These are phyloP conservation scores for Battus philenor DNA, from an alignment of 1,140 invertebrate species.

Conservation along the genomic window DNA sequence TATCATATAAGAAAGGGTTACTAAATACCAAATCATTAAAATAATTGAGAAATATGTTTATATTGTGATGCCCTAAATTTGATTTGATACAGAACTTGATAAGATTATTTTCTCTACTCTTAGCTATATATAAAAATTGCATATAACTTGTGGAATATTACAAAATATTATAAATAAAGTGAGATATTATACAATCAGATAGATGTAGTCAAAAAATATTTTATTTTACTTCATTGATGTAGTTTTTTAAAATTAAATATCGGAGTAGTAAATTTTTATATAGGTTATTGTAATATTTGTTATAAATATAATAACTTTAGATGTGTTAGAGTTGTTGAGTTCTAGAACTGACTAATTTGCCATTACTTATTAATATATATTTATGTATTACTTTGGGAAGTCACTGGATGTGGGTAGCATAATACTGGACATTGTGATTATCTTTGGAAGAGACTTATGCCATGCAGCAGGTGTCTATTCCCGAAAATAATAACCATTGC, in stretches of 20 bases:
- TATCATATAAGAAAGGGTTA: no score
- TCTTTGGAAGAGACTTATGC: no score
- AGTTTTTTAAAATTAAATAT: background rate
- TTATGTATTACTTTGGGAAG: background rate
- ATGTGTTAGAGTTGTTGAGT: background rate
- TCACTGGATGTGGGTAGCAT: no score
- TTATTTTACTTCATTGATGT: background rate
- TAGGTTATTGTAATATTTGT: background rate
- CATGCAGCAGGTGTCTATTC: no score
- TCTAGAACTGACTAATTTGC: background rate
- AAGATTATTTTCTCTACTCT: no score
- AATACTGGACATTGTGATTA: no score
- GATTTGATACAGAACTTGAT: no score
- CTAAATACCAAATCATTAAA: background rate
- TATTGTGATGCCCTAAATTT: no score
- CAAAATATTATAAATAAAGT: background rate
- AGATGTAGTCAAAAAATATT: background rate
- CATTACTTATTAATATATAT: background rate
- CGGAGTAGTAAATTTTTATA: background rate
- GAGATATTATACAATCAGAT: background rate
- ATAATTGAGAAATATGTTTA: no score
- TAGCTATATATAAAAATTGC: background rate
- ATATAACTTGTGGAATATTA: background rate
- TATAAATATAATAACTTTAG: background rate
- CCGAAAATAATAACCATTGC: no score